Percentiles rank a stretch among this genome's conserved stretches.
These are phyloP conservation scores for Plemyria rubiginata DNA, from an alignment of 2,888 invertebrate species.

Conservation along the genomic window DNA sequence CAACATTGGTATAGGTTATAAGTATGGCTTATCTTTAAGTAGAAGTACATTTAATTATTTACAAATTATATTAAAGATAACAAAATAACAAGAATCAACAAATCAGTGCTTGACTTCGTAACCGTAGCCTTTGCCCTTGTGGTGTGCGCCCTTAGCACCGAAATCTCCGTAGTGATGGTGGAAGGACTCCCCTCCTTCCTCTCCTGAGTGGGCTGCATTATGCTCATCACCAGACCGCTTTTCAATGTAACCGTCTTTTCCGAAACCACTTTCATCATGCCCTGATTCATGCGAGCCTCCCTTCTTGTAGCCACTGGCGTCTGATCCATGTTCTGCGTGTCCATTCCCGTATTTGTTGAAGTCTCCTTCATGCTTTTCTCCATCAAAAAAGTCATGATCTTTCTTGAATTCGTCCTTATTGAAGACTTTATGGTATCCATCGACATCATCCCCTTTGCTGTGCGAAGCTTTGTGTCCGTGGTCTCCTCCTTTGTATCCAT, in stretches of 20 bases:
- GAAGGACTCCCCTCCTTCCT: slow-evolving; percentile 78
- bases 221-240: slow-evolving; percentile 76
- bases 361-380: slow-evolving; percentile 85
- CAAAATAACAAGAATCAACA: slow-evolving; percentile 67
- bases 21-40: slow-evolving; percentile 65
- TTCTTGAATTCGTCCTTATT: slow-evolving; percentile 90
- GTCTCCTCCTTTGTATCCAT: slow-evolving; percentile 81
- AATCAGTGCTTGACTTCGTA: slow-evolving; percentile 71
- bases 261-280: slow-evolving; percentile 74
- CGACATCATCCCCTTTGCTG: slow-evolving; percentile 86
- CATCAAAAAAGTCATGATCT: slow-evolving; percentile 89
- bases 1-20: slow-evolving; percentile 20
- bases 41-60: slow-evolving; percentile 66
- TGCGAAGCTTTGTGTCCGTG: slow-evolving; percentile 81
- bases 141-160: slow-evolving; percentile 62
- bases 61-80: slow-evolving; percentile 73
- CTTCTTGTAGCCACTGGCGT: slow-evolving; percentile 80
- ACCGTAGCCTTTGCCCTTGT: slow-evolving; percentile 74
- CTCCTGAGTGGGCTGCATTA: slow-evolving; percentile 77
- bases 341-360: slow-evolving; percentile 84
- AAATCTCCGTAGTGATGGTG: slow-evolving; percentile 79
- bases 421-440: slow-evolving; percentile 88
- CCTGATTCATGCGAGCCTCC: slow-evolving; percentile 82
- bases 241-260: slow-evolving; percentile 80
- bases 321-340: slow-evolving; percentile 79